Percentiles rank a stretch among this genome's conserved stretches.
These are phyloP conservation scores for Phocides pigmalion DNA, from an alignment of 1,140 invertebrate species.

Conservation along the genomic window DNA sequence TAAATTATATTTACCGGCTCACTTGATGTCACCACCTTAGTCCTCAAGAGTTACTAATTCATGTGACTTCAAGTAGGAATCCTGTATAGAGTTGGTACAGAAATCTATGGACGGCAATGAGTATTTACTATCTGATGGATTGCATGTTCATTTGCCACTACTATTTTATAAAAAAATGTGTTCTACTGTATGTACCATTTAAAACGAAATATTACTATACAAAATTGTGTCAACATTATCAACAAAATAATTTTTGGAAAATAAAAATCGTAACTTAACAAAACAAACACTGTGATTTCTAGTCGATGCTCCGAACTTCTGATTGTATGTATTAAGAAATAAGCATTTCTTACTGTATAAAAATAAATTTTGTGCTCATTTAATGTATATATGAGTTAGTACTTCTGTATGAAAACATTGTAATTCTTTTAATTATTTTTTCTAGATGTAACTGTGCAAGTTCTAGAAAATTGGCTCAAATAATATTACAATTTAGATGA, in stretches of 20 bases:
- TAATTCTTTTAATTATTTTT: conserved; percentile 2
- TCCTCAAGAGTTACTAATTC: no score
- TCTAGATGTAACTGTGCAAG: conserved; percentile 3
- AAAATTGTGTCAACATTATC: background rate
- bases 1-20: no score
- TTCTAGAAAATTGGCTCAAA: background rate
- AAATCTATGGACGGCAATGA: no score
- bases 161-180: no score
- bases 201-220: conserved; percentile 1
- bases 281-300: conserved; percentile 64
- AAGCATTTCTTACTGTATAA: conserved; percentile 66
- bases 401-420: background rate
- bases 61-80: no score
- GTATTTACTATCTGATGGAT: no score
- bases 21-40: no score
- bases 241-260: background rate
- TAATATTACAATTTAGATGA: background rate
- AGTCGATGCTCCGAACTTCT: conserved; percentile 59
- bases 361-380: conserved; percentile 57
- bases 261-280: background rate
- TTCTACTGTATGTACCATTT: background rate
- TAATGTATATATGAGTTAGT: conserved; percentile 47
- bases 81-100: no score
- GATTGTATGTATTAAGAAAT: conserved; percentile 37
- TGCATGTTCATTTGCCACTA: no score